Evolutionary conservation across 1,140 invertebrate species (phyloP).

Genomic region (Oscheius sp.): DNA sequence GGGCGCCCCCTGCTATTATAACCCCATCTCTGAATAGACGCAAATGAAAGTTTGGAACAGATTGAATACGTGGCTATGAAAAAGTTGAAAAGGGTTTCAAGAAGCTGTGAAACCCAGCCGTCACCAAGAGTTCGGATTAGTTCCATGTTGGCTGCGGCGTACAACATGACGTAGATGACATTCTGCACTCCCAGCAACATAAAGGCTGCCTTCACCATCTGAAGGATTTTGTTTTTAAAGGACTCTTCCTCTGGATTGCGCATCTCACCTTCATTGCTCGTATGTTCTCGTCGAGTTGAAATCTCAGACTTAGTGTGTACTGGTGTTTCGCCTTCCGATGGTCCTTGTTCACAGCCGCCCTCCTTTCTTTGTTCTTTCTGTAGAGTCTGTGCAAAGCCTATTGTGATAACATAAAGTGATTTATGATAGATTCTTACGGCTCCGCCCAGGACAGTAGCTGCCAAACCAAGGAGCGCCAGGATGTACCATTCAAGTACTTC

Average conservation of each 20-base stretch:
- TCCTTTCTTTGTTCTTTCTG: not conserved
- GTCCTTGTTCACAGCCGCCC: not conserved
- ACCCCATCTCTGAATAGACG: not conserved
- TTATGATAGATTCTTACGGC: not conserved
- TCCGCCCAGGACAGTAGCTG: not conserved
- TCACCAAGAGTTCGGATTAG: not conserved
- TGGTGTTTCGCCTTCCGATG: not conserved
- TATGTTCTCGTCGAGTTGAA: not conserved
- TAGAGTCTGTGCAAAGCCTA: not conserved
- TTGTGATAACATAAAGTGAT: not conserved
- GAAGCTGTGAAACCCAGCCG: not conserved
- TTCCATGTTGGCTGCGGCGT: not conserved
- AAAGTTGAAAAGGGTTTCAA: not conserved
- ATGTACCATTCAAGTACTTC: not conserved
- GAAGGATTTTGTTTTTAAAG: not conserved
- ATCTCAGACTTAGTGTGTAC: not conserved
- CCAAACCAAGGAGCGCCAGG: not conserved
- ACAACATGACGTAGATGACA: not conserved
- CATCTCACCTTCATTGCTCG: not conserved
- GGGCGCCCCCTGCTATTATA: not conserved
- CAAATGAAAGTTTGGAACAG: not conserved
- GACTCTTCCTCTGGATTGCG: not conserved
- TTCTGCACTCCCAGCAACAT: not conserved
- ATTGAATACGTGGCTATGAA: not conserved
- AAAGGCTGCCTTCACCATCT: not conserved